Evolutionary conservation across 2,113 vertebrate species (phyloP).

Genomic region (Callaeas wilsoni): DNA sequence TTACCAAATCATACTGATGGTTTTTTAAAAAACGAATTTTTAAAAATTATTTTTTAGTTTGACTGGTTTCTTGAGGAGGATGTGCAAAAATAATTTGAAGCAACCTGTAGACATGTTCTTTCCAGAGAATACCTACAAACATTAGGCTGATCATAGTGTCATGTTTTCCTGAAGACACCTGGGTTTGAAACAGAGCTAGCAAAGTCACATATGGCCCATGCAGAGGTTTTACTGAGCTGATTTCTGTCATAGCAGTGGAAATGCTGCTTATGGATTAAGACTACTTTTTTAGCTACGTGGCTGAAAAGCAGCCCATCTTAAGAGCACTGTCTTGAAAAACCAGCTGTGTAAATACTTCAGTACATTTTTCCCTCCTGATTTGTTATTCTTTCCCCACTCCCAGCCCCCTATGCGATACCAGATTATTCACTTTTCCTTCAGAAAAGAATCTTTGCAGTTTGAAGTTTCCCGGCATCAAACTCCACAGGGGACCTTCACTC

Average conservation of each 20-base stretch:
- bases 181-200: background rate
- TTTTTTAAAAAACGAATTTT: background rate
- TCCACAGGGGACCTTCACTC: background rate
- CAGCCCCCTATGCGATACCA: background rate
- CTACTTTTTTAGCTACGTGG: background rate
- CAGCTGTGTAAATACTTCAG: constrained; percentile 61
- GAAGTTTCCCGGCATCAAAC: background rate
- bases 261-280: background rate
- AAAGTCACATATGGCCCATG: background rate
- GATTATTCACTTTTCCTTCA: background rate
- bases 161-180: background rate
- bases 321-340: background rate
- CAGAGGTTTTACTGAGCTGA: background rate
- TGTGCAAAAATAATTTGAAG: background rate
- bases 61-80: background rate
- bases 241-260: background rate
- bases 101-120: background rate
- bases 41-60: background rate
- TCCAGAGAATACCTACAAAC: background rate
- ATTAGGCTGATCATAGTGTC: background rate
- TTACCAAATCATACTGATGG: background rate
- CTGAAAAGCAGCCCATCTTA: background rate
- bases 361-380: constrained; percentile 42
- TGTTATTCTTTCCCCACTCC: constrained; percentile 40
- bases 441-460: background rate